A percentile compares a stretch with the other conserved stretches of the same genome.
Conservation (phyloP, 1,140 invertebrate species). For the Episyrphus balteatus region DNA sequence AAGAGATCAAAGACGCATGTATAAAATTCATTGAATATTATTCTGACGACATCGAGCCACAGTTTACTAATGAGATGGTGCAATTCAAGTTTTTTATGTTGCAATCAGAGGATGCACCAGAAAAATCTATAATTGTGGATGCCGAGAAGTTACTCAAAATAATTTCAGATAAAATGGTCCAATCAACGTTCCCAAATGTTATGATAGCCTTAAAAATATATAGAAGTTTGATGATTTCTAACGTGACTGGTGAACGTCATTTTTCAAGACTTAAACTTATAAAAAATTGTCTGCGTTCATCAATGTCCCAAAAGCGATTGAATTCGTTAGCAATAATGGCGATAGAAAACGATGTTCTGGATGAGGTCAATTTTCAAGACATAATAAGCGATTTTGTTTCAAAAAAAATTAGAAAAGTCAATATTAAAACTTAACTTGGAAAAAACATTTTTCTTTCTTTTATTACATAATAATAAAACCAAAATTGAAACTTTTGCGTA, state of each 20-base stretch:
- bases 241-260: not conserved
- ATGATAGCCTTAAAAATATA: not conserved
- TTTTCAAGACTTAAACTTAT: not conserved
- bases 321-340: not conserved
- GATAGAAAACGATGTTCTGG: not conserved
- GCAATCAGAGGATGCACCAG: no score
- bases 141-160: not conserved
- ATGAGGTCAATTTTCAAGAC: not conserved
- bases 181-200: not conserved
- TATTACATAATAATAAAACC: no score
- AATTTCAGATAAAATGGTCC: not conserved
- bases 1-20: not conserved
- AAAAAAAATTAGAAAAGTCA: not conserved
- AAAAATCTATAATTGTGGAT: not conserved
- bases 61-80: no score
- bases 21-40: no score
- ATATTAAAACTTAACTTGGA: no score
- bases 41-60: no score
- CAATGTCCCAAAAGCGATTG: not conserved
- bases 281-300: no score
- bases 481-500: no score
- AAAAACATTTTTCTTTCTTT: no score
- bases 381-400: not conserved
- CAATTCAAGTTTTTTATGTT: no score
- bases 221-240: no score